Evolutionary conservation across 2,888 invertebrate genomes (phyloP).

Genomic region (Prionchulus punctatus): DNA sequence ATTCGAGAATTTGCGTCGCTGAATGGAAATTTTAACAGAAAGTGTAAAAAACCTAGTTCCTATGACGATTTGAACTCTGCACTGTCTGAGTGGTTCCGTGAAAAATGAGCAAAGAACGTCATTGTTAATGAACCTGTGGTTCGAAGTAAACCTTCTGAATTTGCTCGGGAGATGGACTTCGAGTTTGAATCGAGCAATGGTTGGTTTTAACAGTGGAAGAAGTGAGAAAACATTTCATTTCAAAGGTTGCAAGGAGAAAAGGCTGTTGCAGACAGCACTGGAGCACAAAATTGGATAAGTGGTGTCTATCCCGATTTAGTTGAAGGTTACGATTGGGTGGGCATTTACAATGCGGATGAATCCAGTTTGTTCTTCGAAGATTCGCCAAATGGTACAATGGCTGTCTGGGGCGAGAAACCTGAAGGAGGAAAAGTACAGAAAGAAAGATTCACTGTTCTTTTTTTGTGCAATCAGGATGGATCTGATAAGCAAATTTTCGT

Average conservation of each 20-base stretch:
- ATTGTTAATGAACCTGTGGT: too few relatives aligned
- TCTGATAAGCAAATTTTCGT: background rate
- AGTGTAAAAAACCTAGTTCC: too few relatives aligned
- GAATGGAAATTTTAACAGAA: too few relatives aligned
- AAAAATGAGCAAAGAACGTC: too few relatives aligned
- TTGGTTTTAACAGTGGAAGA: background rate
- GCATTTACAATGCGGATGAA: background rate
- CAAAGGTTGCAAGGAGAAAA: background rate
- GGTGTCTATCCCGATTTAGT: background rate
- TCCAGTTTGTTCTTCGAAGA: background rate
- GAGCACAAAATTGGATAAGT: background rate
- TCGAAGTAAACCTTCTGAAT: too few relatives aligned
- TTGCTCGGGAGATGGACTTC: too few relatives aligned
- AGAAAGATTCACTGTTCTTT: background rate
- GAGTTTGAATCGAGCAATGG: background rate
- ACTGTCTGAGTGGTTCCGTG: too few relatives aligned
- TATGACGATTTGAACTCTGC: too few relatives aligned
- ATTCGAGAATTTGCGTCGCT: too few relatives aligned
- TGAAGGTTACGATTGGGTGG: background rate
- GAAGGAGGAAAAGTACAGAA: background rate
- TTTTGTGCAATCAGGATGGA: background rate
- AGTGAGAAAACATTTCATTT: background rate
- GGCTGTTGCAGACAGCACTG: background rate
- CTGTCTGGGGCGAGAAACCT: background rate
- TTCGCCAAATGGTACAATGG: background rate